Percentiles rank a stretch among this genome's conserved stretches.
Evolutionary conservation across 2,797 vertebrate genomes (phyloP).

Genomic region (Alca torda): DNA sequence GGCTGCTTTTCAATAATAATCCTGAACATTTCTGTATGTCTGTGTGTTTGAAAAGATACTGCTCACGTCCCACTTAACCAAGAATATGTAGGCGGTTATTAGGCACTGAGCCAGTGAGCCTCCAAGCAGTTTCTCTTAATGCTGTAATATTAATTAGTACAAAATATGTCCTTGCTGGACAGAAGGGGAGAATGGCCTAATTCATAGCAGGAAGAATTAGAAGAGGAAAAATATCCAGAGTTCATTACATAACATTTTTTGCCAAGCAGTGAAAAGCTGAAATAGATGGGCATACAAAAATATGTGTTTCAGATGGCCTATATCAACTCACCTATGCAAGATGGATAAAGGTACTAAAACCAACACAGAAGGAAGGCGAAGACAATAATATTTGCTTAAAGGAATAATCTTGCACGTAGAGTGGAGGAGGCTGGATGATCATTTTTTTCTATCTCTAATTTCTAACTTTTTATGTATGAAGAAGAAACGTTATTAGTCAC

Average conservation of each 20-base stretch:
- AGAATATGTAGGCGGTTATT: not conserved
- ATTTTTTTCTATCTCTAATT: not conserved
- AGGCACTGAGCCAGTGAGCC: not conserved
- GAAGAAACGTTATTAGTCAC: not conserved
- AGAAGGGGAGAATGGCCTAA: not conserved
- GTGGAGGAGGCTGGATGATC: not conserved
- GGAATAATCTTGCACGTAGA: not conserved
- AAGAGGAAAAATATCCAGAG: not conserved
- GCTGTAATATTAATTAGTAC: not conserved
- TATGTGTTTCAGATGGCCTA: not conserved
- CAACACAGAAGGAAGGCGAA: not conserved
- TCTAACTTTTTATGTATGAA: not conserved
- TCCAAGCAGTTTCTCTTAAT: not conserved
- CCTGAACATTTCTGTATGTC: not conserved
- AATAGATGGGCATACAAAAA: not conserved
- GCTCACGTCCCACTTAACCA: not conserved
- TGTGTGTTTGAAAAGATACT: not conserved
- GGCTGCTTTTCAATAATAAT: not conserved
- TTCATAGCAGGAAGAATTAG: not conserved
- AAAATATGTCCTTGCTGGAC: not conserved
- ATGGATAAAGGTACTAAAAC: not conserved
- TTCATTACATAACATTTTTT: not conserved
- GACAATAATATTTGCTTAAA: not conserved
- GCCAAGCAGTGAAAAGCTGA: not conserved
- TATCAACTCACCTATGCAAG: not conserved